Evolutionary conservation across 35 echinoderm and acorn worm genomes (phyloP).

Genomic region (Amphiura filiformis): DNA sequence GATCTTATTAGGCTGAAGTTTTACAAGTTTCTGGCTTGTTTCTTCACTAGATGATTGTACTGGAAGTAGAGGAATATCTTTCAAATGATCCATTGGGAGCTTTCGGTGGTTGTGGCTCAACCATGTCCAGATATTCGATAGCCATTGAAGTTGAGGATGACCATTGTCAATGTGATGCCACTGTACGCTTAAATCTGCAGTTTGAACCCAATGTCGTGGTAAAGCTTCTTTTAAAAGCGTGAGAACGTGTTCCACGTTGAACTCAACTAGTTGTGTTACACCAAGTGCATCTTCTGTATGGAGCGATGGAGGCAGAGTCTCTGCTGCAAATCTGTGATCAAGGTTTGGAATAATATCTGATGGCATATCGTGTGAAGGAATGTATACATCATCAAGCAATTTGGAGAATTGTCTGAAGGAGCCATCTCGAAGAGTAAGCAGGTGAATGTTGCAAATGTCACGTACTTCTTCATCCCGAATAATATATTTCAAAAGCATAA

Average conservation of each 20-base stretch:
- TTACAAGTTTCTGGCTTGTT: background rate
- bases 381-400: background rate
- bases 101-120: background rate
- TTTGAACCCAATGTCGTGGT: background rate
- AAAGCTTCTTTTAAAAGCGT: background rate
- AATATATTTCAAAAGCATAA: constrained; percentile 43
- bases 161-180: background rate
- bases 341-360: constrained; percentile 5
- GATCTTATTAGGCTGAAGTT: background rate
- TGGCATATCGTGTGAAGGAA: background rate
- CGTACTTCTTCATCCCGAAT: background rate
- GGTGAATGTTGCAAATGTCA: constrained; percentile 23
- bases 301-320: background rate
- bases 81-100: background rate
- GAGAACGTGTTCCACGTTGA: background rate
- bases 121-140: constrained; percentile 11
- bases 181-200: background rate
- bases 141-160: background rate
- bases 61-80: constrained; percentile 20
- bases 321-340: constrained; percentile 11
- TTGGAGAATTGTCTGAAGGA: constrained; percentile 22
- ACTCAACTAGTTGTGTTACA: constrained; percentile 3
- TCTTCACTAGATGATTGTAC: background rate
- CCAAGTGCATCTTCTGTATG: background rate
- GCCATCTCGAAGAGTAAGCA: constrained; percentile 50